phyloP scores from a whole-genome alignment of 2,113 vertebrate genomes.

The Manacus vitellinus region DNA sequence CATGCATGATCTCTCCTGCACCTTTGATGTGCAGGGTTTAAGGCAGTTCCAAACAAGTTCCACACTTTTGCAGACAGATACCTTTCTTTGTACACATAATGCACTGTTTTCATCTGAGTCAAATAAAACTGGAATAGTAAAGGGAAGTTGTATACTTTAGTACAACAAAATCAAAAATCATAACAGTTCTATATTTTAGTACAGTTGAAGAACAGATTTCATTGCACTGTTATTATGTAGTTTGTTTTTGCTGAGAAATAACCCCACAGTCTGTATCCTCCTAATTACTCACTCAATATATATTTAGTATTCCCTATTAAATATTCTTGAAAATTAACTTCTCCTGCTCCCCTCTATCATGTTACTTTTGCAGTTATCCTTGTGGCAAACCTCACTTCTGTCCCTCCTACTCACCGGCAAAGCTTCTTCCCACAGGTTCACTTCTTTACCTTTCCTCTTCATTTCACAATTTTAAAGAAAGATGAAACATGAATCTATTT shows the following conservation, averaged over 20 bases:
- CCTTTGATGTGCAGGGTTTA: not conserved
- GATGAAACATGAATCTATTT: not conserved
- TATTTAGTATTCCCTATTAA: not conserved
- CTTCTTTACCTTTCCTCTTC: not conserved
- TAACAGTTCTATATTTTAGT: not conserved
- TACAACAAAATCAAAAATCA: not conserved
- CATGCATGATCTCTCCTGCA: not conserved
- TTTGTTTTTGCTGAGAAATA: not conserved
- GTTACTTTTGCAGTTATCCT: not conserved
- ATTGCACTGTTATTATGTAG: not conserved
- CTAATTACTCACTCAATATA: not conserved
- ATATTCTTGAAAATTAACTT: not conserved
- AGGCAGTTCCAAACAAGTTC: not conserved
- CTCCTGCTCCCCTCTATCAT: not conserved
- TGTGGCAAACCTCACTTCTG: not conserved
- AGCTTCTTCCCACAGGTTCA: not conserved
- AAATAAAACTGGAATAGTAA: not conserved
- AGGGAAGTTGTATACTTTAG: not conserved
- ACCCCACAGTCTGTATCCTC: not conserved
- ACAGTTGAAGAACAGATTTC: not conserved
- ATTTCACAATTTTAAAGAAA: not conserved
- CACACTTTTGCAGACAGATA: not conserved
- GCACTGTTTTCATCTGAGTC: not conserved
- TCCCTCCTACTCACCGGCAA: not conserved
- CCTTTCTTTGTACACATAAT: not conserved